These are phyloP conservation scores for Pantherophis guttatus DNA, from an alignment of 2,113 vertebrate species.

Conservation along the genomic window DNA sequence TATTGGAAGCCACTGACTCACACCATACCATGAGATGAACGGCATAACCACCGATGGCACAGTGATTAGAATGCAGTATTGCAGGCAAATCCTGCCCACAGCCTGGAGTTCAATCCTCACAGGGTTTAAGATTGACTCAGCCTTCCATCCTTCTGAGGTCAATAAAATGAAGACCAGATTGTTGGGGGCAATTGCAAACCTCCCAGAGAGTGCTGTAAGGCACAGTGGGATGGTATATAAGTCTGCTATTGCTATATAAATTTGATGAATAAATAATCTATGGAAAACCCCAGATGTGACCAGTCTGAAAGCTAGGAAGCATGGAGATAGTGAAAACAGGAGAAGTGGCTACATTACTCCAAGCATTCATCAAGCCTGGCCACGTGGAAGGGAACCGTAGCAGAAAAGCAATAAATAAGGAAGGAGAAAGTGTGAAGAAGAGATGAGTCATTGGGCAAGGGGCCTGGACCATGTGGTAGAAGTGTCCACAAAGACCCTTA, in stretches of 20 bases:
- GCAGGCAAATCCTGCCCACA: not conserved
- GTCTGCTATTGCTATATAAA: not conserved
- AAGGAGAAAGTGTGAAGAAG: not conserved
- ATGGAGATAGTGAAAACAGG: not conserved
- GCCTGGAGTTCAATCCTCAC: not conserved
- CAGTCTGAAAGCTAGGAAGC: not conserved
- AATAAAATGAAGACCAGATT: not conserved
- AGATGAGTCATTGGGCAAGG: not conserved
- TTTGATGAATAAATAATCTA: not conserved
- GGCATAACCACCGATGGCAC: not conserved
- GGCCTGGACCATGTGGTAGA: not conserved
- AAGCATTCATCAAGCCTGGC: not conserved
- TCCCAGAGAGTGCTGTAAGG: not conserved
- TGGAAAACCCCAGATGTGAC: not conserved
- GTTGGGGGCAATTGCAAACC: not conserved
- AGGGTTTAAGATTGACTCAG: not conserved
- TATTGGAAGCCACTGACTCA: not conserved
- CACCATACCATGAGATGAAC: not conserved
- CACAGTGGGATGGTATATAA: not conserved
- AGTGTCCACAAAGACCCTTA: not conserved
- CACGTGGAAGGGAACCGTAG: not conserved
- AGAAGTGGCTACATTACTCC: not conserved
- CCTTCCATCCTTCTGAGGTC: not conserved
- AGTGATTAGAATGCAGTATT: not conserved
- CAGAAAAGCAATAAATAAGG: not conserved